Conservation (phyloP, 2,888 invertebrate genomes). For the Busseola fusca region DNA sequence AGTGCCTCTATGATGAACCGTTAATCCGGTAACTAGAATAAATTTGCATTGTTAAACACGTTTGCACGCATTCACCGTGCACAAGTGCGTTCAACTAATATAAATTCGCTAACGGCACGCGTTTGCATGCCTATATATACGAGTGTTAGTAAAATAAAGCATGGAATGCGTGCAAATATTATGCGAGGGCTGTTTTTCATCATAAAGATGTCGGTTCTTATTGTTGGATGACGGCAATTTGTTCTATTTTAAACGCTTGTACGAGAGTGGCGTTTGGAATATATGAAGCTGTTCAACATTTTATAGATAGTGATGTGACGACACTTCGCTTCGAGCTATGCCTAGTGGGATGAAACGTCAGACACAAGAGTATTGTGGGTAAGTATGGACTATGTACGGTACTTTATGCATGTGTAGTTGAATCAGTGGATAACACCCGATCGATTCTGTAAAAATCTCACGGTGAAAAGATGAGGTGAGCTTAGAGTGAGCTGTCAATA, state of each 20-base stretch:
- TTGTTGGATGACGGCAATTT: conserved; percentile 46
- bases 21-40: conserved; percentile 84
- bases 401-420: background rate
- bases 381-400: background rate
- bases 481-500: too few relatives aligned
- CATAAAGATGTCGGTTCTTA: conserved; percentile 48
- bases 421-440: background rate
- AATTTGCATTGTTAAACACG: conserved; percentile 83
- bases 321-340: background rate
- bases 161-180: conserved; percentile 39
- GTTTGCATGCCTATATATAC: conserved; percentile 38
- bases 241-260: conserved; percentile 32
- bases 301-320: background rate
- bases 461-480: too few relatives aligned
- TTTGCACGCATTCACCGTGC: conserved; percentile 71
- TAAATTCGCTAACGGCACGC: conserved; percentile 70
- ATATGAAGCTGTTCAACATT: conserved; percentile 18
- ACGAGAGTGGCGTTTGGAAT: background rate
- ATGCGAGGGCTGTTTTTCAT: conserved; percentile 45
- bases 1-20: conserved; percentile 83
- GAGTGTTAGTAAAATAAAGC: conserved; percentile 35
- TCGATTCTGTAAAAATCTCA: too few relatives aligned
- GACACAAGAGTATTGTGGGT: background rate
- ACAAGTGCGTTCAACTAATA: conserved; percentile 73
- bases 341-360: background rate